phyloP scores from a whole-genome alignment of 1,140 invertebrate genomes.

The Copidosoma floridanum region DNA sequence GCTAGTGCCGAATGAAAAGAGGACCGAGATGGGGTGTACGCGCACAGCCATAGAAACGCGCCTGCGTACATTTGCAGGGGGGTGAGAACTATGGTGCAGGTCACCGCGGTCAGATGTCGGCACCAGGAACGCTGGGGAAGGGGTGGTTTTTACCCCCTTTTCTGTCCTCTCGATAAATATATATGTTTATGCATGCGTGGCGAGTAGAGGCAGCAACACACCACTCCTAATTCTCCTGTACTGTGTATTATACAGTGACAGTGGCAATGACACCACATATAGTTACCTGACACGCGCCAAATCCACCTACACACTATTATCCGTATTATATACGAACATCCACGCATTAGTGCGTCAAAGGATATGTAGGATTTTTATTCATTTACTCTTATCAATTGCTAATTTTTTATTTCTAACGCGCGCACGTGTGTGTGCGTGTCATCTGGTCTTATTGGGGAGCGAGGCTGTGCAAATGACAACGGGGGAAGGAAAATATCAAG shows the following conservation, averaged over 20 bases:
- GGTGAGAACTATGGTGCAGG: slow-evolving; percentile 31
- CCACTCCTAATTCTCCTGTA: neutral
- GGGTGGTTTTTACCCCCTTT: too few species aligned
- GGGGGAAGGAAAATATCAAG: neutral
- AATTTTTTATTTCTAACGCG: too few species aligned
- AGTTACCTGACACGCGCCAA: neutral
- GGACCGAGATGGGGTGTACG: too few species aligned
- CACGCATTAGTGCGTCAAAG: too few species aligned
- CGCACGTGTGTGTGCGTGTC: too few species aligned
- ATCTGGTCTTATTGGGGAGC: neutral
- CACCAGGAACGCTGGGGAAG: slow-evolving; percentile 25
- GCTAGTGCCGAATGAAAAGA: too few species aligned
- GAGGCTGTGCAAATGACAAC: slow-evolving; percentile 10
- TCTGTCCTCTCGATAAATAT: too few species aligned
- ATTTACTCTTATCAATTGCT: too few species aligned
- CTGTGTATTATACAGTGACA: slow-evolving; percentile 28
- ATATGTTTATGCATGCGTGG: too few species aligned
- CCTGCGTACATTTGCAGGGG: too few species aligned
- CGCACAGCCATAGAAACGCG: neutral
- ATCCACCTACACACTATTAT: neutral
- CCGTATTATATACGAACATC: neutral
- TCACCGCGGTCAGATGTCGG: slow-evolving; percentile 40
- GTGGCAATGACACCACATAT: slow-evolving; percentile 36
- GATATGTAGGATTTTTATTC: too few species aligned
- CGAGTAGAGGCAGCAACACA: too few species aligned